Evolutionary conservation across 2,797 vertebrate genomes (phyloP).

Genomic region (Propithecus deckenii): DNA sequence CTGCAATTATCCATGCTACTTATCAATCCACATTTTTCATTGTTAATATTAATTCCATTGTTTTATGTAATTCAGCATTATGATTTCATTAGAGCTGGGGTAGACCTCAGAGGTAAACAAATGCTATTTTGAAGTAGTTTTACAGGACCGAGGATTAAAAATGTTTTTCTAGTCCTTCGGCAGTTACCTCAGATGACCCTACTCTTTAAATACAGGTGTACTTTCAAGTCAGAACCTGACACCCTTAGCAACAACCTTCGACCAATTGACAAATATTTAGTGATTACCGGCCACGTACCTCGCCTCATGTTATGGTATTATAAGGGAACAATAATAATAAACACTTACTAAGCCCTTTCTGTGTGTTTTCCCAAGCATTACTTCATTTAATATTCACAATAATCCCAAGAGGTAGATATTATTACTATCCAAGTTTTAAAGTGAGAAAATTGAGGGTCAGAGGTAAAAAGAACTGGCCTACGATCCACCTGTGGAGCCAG

Average conservation of each 20-base stretch:
- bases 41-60: slow-evolving; percentile 36
- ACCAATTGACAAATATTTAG: not conserved
- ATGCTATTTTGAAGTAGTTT: not conserved
- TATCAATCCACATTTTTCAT: not conserved
- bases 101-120: not conserved
- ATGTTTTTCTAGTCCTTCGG: slow-evolving; percentile 8
- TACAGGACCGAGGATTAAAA: slow-evolving; percentile 27
- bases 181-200: slow-evolving; percentile 1
- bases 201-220: not conserved
- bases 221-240: slow-evolving; percentile 24
- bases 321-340: not conserved
- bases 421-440: not conserved
- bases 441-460: not conserved
- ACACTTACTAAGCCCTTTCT: not conserved
- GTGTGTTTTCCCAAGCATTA: slow-evolving; percentile 11
- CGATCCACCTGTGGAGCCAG: not conserved
- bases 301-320: not conserved
- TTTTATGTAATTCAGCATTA: not conserved
- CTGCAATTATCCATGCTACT: slow-evolving; percentile 50
- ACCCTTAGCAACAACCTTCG: not conserved
- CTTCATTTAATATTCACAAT: not conserved
- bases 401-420: not conserved
- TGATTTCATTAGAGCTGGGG: not conserved
- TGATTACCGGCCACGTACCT: not conserved
- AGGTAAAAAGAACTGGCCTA: not conserved